Percentiles rank a stretch among this genome's conserved stretches.
phyloP scores from a whole-genome alignment of 2,888 invertebrate species.

The Lithodes maja region DNA sequence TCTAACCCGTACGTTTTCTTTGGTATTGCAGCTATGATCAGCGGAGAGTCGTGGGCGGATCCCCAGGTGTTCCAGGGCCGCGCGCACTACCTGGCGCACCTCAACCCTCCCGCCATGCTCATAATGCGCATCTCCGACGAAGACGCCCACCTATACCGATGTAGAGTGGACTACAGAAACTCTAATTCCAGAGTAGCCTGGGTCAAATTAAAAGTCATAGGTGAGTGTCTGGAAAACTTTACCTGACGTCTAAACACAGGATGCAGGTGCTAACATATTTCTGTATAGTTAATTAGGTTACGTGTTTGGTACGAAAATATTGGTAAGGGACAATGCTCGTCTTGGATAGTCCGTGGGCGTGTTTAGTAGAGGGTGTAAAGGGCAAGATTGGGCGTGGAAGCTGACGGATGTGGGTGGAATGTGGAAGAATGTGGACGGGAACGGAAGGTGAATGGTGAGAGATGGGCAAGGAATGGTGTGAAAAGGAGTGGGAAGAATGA shows the following conservation, averaged over 20 bases:
- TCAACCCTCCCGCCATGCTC: constrained; percentile 45
- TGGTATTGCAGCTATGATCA: constrained; percentile 52
- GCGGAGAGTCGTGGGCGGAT: constrained; percentile 53
- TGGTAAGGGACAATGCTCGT: too few relatives aligned
- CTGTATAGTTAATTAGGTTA: too few relatives aligned
- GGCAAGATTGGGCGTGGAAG: background rate
- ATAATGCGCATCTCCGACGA: constrained; percentile 36
- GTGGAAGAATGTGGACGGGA: background rate
- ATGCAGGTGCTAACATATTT: too few relatives aligned
- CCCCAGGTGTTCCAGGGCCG: constrained; percentile 57
- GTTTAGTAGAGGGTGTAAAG: background rate
- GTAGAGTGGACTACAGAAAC: constrained; percentile 65
- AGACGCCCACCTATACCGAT: constrained; percentile 60
- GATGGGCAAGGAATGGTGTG: background rate
- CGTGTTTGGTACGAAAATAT: too few relatives aligned
- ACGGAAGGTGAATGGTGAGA: background rate
- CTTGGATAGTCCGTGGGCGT: too few relatives aligned
- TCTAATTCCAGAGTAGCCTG: constrained; percentile 61
- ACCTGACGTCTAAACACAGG: too few relatives aligned
- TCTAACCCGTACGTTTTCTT: background rate
- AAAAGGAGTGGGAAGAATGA: background rate
- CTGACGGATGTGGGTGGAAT: background rate
- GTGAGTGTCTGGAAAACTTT: constrained; percentile 36
- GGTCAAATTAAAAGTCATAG: constrained; percentile 61
- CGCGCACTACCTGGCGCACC: constrained; percentile 54